These are phyloP conservation scores for Chydorus sphaericus DNA, from an alignment of 2,888 invertebrate species.

Conservation along the genomic window DNA sequence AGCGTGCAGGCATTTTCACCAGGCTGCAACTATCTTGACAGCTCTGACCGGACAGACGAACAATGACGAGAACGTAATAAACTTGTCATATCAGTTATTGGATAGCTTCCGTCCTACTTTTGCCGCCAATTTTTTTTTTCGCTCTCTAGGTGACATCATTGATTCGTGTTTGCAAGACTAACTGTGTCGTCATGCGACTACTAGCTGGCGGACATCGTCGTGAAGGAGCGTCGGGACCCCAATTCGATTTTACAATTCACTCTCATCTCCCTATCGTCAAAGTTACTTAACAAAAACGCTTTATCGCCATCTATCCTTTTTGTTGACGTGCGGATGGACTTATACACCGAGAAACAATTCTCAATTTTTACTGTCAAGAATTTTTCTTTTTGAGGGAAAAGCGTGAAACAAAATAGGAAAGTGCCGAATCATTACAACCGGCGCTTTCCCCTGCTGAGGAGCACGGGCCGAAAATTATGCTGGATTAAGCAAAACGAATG, in stretches of 20 bases:
- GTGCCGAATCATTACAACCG: too few species aligned
- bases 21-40: slow-evolving; percentile 72
- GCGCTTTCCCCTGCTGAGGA: too few species aligned
- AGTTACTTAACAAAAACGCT: slow-evolving; percentile 22
- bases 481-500: too few species aligned
- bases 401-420: too few species aligned
- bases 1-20: slow-evolving; percentile 83
- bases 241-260: slow-evolving; percentile 81
- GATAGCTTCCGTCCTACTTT: slow-evolving; percentile 8
- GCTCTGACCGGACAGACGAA: slow-evolving; percentile 30
- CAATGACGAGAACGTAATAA: neutral
- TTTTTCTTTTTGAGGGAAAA: too few species aligned
- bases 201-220: slow-evolving; percentile 83
- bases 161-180: slow-evolving; percentile 82
- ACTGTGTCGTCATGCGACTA: slow-evolving; percentile 86
- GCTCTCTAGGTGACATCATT: slow-evolving; percentile 54
- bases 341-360: too few species aligned
- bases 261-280: slow-evolving; percentile 85
- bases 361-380: too few species aligned
- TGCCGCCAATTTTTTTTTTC: slow-evolving; percentile 14
- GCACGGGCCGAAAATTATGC: too few species aligned
- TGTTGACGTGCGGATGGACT: too few species aligned
- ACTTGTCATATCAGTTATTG: neutral
- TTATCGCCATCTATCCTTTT: neutral
- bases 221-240: slow-evolving; percentile 66